Percentiles rank a stretch among this genome's conserved stretches.
Evolutionary conservation across 2,113 vertebrate species (phyloP).

Genomic region (Sterrhoptilus dennistouni): DNA sequence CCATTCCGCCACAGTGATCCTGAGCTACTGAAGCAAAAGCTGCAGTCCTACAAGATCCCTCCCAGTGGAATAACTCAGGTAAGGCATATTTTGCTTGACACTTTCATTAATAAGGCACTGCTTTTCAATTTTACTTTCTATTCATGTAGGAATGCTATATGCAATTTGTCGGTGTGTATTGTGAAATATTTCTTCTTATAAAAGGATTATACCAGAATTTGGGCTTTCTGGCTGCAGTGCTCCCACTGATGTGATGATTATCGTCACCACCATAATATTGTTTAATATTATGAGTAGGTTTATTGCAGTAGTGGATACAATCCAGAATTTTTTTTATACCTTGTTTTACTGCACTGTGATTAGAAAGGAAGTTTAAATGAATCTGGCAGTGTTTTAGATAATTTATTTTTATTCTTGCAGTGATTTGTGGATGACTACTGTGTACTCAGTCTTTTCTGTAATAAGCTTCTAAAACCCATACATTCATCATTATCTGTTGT

Average conservation of each 20-base stretch:
- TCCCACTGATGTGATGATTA: not conserved
- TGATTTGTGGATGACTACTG: not conserved
- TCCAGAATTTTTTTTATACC: not conserved
- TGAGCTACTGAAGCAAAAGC: conserved; percentile 92
- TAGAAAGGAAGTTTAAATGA: conserved; percentile 23
- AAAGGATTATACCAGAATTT: not conserved
- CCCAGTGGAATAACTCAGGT: conserved; percentile 87
- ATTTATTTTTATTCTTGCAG: not conserved
- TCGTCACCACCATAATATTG: not conserved
- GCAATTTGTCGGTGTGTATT: not conserved
- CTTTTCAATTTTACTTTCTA: not conserved
- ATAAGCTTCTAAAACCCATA: not conserved
- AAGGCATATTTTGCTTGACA: conserved; percentile 9
- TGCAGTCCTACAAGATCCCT: conserved; percentile 89
- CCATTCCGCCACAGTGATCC: conserved; percentile 95
- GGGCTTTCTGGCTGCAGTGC: not conserved
- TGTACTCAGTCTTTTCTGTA: not conserved
- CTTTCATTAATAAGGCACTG: not conserved
- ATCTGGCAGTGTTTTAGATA: conserved; percentile 20
- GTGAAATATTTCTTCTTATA: not conserved
- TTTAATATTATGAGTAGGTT: not conserved
- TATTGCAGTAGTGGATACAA: not conserved
- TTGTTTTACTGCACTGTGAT: not conserved
- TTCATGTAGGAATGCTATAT: not conserved
- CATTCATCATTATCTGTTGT: not conserved